A percentile compares a stretch with the other conserved stretches of the same genome.
phyloP scores from a whole-genome alignment of 2,888 invertebrate species.

The Diploptera punctata region DNA sequence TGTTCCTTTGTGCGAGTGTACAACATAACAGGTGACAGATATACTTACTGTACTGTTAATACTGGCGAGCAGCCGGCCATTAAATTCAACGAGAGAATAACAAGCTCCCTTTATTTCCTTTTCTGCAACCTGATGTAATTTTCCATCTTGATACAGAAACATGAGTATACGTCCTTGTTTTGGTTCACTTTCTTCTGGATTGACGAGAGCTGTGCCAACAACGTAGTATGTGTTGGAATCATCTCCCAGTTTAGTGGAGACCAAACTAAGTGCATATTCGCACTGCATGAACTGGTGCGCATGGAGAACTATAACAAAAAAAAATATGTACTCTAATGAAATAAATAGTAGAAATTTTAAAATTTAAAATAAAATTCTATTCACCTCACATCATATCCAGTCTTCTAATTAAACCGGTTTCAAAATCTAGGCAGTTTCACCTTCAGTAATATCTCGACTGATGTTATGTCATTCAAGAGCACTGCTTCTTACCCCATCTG shows the following conservation, averaged over 20 bases:
- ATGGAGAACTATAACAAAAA: slow-evolving; percentile 73
- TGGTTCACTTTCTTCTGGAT: slow-evolving; percentile 96
- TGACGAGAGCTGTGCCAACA: slow-evolving; percentile 92
- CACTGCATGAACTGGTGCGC: slow-evolving; percentile 90
- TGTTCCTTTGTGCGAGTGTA: too few relatives aligned
- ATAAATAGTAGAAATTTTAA: too few relatives aligned
- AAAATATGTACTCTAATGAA: not conserved
- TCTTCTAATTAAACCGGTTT: too few relatives aligned
- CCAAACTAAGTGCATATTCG: slow-evolving; percentile 90
- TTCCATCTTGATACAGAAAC: slow-evolving; percentile 90
- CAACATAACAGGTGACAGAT: too few relatives aligned
- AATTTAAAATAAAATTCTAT: too few relatives aligned
- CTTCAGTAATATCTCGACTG: too few relatives aligned
- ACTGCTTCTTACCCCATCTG: too few relatives aligned
- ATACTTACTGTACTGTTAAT: slow-evolving; percentile 92
- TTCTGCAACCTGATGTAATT: slow-evolving; percentile 85
- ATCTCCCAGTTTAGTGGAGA: slow-evolving; percentile 89
- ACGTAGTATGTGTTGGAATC: slow-evolving; percentile 93
- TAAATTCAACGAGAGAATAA: slow-evolving; percentile 92
- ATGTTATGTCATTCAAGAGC: too few relatives aligned
- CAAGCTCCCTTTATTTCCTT: slow-evolving; percentile 97
- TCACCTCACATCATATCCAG: too few relatives aligned
- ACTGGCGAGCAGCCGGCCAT: slow-evolving; percentile 93
- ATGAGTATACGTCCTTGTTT: slow-evolving; percentile 90
- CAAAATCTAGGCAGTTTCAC: too few relatives aligned